A percentile compares a stretch with the other conserved stretches of the same genome.
Conservation (phyloP, 2,888 invertebrate species). For the Achlya flavicornis region DNA sequence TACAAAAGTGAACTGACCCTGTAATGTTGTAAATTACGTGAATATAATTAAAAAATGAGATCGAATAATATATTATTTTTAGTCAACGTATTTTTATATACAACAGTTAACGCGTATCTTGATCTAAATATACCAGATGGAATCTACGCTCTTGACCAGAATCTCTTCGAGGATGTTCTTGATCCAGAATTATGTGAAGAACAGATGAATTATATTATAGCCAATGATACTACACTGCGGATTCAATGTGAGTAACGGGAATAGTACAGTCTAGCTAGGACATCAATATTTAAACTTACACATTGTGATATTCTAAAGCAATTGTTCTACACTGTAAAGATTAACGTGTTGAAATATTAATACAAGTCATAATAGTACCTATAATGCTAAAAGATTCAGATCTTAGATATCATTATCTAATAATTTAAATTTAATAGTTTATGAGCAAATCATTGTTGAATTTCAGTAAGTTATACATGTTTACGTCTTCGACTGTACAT, state of each 20-base stretch:
- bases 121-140: constrained; percentile 34
- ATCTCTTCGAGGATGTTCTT: constrained; percentile 58
- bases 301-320: too few species aligned
- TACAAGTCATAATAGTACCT: too few species aligned
- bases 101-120: constrained; percentile 26
- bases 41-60: neutral
- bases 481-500: too few species aligned
- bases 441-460: too few species aligned
- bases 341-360: too few species aligned
- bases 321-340: too few species aligned
- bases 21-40: neutral
- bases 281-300: too few species aligned
- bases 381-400: too few species aligned
- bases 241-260: constrained; percentile 56
- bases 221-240: constrained; percentile 42
- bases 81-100: constrained; percentile 20
- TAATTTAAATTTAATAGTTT: too few species aligned
- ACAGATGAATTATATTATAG: constrained; percentile 53
- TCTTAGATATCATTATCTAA: too few species aligned
- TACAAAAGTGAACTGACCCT: neutral
- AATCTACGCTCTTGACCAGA: constrained; percentile 52
- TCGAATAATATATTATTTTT: constrained; percentile 12
- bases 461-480: too few species aligned
- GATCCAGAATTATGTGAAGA: constrained; percentile 56
- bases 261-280: neutral